Conservation (phyloP, 1,140 invertebrate species). For the Bombus soroeensis region DNA sequence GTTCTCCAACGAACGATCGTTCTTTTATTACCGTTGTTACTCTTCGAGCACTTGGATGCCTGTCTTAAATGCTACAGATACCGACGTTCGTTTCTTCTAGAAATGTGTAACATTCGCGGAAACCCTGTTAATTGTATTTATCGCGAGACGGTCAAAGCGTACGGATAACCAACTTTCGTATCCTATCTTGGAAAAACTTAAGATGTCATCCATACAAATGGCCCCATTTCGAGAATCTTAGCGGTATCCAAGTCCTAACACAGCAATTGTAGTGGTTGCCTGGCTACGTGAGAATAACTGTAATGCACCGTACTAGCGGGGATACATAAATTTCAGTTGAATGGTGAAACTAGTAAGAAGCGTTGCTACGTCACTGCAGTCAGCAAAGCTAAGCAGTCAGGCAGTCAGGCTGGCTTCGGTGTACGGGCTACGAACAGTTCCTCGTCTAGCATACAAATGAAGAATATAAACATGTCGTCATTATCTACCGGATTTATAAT, state of each 20-base stretch:
- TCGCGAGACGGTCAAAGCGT: background rate
- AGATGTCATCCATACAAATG: conserved; percentile 51
- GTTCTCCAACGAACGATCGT: background rate
- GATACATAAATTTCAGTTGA: conserved; percentile 69
- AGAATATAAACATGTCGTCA: conserved; percentile 81
- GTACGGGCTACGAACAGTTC: conserved; percentile 65
- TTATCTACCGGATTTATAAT: conserved; percentile 79
- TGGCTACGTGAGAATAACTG: conserved; percentile 62
- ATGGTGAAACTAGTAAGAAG: conserved; percentile 25
- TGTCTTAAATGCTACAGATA: background rate
- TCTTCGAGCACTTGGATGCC: background rate
- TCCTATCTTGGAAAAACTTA: conserved; percentile 10
- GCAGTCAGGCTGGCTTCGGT: conserved; percentile 59
- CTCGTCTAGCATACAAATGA: conserved; percentile 78
- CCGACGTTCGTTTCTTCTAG: background rate
- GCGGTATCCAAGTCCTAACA: conserved; percentile 57
- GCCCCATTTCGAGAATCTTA: conserved; percentile 55
- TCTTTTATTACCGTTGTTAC: background rate
- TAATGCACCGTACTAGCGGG: conserved; percentile 54
- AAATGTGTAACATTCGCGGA: background rate
- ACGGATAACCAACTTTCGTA: conserved; percentile 5
- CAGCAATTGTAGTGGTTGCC: conserved; percentile 36
- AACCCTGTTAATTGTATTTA: conserved; percentile 6
- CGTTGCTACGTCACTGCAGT: conserved; percentile 65
- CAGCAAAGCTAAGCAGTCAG: conserved; percentile 52